Conservation (phyloP, 2,888 invertebrate genomes). For the Emmelina monodactyla region DNA sequence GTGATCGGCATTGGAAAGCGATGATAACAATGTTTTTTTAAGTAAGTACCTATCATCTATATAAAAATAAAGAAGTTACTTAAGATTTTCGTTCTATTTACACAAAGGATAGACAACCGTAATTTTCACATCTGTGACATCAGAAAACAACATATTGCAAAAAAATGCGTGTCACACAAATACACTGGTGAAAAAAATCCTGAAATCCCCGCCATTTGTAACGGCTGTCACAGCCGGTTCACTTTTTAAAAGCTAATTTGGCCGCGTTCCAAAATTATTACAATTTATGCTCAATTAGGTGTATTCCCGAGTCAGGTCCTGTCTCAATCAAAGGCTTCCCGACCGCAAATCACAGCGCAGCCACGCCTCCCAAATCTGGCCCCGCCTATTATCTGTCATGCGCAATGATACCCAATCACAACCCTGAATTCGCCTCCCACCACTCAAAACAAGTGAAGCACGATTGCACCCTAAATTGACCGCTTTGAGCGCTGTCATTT, state of each 20-base stretch:
- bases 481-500: conserved; percentile 55
- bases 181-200: no score
- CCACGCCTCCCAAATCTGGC: conserved; percentile 53
- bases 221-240: background rate
- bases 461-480: conserved; percentile 47
- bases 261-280: conserved; percentile 1
- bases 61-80: no score
- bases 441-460: no score
- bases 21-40: no score
- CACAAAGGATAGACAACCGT: no score
- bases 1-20: no score
- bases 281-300: conserved; percentile 1
- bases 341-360: conserved; percentile 61
- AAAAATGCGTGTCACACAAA: no score
- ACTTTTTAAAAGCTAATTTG: background rate
- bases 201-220: background rate
- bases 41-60: no score
- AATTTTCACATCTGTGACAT: background rate
- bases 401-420: conserved; percentile 39
- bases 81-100: no score
- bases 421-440: conserved; percentile 23
- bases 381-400: conserved; percentile 43
- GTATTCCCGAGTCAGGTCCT: conserved; percentile 27
- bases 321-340: conserved; percentile 53
- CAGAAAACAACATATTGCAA: no score